A percentile compares a stretch with the other conserved stretches of the same genome.
phyloP scores from a whole-genome alignment of 2,888 invertebrate genomes.

The Eucriotettix oculatus region DNA sequence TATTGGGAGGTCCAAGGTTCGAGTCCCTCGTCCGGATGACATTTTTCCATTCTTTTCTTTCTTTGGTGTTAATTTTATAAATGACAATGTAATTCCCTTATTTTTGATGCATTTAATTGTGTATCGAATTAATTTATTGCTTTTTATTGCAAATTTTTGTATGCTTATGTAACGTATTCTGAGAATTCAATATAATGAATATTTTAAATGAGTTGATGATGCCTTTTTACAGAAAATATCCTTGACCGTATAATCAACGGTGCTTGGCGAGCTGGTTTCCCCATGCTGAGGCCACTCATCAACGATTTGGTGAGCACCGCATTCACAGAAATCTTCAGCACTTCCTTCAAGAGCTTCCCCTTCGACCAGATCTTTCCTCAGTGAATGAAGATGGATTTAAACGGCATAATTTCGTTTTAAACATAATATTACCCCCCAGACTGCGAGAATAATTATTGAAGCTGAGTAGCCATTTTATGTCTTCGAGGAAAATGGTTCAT shows the following conservation, averaged over 20 bases:
- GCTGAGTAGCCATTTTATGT: neutral
- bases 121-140: too few species aligned
- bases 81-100: too few species aligned
- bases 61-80: too few species aligned
- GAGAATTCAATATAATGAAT: too few species aligned
- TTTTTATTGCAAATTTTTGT: too few species aligned
- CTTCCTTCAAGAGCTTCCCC: conserved; percentile 56
- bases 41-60: too few species aligned
- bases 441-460: neutral
- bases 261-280: conserved; percentile 61
- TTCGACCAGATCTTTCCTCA: conserved; percentile 26
- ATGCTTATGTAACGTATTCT: too few species aligned
- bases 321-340: conserved; percentile 67
- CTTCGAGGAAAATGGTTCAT: too few species aligned
- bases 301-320: conserved; percentile 70
- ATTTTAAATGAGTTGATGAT: neutral
- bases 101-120: too few species aligned
- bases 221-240: conserved; percentile 37
- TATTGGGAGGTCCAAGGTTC: too few species aligned
- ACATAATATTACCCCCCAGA: too few species aligned
- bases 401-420: neutral
- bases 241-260: conserved; percentile 63
- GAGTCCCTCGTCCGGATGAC: too few species aligned
- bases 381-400: neutral
- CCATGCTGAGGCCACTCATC: conserved; percentile 55